Percentiles rank a stretch among this genome's conserved stretches.
These are phyloP conservation scores for Onthophagus taurus DNA, from an alignment of 1,140 invertebrate genomes.

Conservation along the genomic window DNA sequence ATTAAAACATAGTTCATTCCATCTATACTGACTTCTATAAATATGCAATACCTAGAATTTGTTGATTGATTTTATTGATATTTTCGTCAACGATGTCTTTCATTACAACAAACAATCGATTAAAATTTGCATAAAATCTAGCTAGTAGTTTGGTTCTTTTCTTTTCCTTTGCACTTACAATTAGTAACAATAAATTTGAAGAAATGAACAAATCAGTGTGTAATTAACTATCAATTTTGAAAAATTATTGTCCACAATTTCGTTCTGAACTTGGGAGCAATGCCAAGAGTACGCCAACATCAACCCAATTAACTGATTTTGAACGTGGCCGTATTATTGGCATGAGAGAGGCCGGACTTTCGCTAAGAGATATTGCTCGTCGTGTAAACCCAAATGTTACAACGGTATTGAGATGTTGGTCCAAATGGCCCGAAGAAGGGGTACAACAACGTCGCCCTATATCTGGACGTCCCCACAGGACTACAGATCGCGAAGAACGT, in stretches of 20 bases:
- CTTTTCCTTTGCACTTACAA: too few relatives aligned
- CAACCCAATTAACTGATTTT: slow-evolving; percentile 1
- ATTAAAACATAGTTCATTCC: too few relatives aligned
- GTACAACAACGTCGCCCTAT: slow-evolving; percentile 3
- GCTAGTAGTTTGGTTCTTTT: too few relatives aligned
- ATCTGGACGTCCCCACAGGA: slow-evolving; percentile 6
- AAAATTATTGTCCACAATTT: neutral
- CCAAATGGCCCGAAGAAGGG: slow-evolving; percentile 5
- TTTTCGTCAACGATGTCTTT: too few relatives aligned
- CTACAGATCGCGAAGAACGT: slow-evolving; percentile 8
- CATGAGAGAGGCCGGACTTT: slow-evolving; percentile 4
- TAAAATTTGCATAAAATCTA: too few relatives aligned
- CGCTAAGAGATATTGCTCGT: slow-evolving; percentile 4
- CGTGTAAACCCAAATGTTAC: slow-evolving; percentile 4
- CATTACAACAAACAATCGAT: too few relatives aligned
- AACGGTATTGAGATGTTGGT: slow-evolving; percentile 6
- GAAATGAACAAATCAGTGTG: neutral
- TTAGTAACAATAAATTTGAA: slow-evolving; percentile 3
- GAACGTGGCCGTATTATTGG: slow-evolving; percentile 3
- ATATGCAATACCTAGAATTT: too few relatives aligned
- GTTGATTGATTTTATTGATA: too few relatives aligned
- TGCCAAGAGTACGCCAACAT: slow-evolving; percentile 1
- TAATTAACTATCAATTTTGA: neutral
- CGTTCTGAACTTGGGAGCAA: neutral
- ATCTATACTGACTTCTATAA: too few relatives aligned